phyloP scores from a whole-genome alignment of 2,797 vertebrate genomes.

The Malacoraja senta region DNA sequence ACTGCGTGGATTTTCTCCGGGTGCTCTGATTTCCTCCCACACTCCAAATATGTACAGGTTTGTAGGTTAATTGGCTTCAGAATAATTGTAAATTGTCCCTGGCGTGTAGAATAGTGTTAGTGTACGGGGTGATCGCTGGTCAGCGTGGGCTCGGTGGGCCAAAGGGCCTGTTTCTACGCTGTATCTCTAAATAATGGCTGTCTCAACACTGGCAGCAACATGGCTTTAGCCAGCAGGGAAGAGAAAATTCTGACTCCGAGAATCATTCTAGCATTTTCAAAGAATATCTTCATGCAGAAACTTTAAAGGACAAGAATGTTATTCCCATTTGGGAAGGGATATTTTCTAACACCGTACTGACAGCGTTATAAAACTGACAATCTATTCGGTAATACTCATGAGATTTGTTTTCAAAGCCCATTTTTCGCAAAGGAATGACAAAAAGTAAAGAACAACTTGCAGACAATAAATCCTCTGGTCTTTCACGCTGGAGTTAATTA shows the following conservation, averaged over 20 bases:
- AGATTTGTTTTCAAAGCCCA: background rate
- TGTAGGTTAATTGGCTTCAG: too few species aligned
- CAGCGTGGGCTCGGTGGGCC: too few species aligned
- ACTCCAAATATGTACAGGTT: too few species aligned
- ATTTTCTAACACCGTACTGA: background rate
- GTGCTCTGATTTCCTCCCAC: too few species aligned
- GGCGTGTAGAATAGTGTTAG: too few species aligned
- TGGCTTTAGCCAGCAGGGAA: too few species aligned
- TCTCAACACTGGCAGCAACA: background rate
- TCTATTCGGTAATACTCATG: background rate
- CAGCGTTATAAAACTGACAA: background rate
- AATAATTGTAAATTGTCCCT: too few species aligned
- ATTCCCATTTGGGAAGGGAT: background rate
- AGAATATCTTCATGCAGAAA: background rate
- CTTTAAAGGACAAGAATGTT: background rate
- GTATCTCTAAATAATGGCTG: too few species aligned
- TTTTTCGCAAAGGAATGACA: background rate
- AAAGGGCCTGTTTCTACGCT: too few species aligned
- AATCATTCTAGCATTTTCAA: background rate
- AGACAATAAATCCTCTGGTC: background rate
- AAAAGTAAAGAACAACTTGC: background rate
- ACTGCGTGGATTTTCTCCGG: too few species aligned
- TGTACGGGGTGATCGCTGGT: too few species aligned
- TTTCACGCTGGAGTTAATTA: conserved; percentile 1
- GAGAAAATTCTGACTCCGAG: background rate